These are phyloP conservation scores for Poeciliopsis retropinna DNA, from an alignment of 2,113 vertebrate genomes.

Conservation along the genomic window DNA sequence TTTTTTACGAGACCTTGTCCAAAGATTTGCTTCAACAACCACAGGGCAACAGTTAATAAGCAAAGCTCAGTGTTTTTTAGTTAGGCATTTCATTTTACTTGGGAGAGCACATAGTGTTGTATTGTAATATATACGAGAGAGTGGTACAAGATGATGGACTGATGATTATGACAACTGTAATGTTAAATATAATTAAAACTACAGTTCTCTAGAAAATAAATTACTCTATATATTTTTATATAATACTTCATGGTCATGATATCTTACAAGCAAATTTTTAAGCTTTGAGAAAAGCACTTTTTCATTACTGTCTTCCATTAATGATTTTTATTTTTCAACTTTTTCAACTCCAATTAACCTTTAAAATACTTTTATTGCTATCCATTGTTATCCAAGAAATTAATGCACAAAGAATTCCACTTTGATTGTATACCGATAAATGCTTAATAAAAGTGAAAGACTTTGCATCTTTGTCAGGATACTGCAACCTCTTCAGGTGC, in stretches of 20 bases:
- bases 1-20: constrained; percentile 41
- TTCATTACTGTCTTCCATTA: no score
- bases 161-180: not conserved
- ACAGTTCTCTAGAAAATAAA: not conserved
- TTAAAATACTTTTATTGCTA: not conserved
- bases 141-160: not conserved
- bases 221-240: not conserved
- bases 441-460: no score
- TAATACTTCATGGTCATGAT: not conserved
- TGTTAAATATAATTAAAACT: not conserved
- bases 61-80: constrained; percentile 14
- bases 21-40: constrained; percentile 51
- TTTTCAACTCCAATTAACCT: not conserved
- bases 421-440: no score
- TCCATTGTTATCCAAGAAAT: not conserved
- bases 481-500: not conserved
- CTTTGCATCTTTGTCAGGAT: no score
- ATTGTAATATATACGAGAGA: not conserved
- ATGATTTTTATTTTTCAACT: no score
- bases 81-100: not conserved
- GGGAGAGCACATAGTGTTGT: not conserved
- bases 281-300: not conserved
- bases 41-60: constrained; percentile 58
- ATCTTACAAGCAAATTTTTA: not conserved
- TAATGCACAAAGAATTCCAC: no score